Evolutionary conservation across 2,797 vertebrate species (phyloP), one percentile per base, ranked within the genome.

Genomic region (Brachymystax lenok): DNA sequence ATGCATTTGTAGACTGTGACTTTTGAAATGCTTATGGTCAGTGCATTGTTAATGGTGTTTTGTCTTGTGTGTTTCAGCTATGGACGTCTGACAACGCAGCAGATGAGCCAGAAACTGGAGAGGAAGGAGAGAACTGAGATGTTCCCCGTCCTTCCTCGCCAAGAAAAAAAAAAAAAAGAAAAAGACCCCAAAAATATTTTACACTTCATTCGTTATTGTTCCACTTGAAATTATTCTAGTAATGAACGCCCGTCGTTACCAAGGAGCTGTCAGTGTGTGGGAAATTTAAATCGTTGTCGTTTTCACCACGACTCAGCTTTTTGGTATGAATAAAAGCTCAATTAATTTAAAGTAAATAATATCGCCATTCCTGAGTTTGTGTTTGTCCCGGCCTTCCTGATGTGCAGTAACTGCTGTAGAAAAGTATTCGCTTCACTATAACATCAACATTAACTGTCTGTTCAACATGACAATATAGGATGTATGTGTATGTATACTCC

Each of bases 351-450:
- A 82, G 73, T 82, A 75, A 83, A 59, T 13, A 46, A 46, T 78
- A 82, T 93, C 74, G 94, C 90, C 93, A 93, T 94, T 93, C 92
- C 92, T 94, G 94, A 91, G 90, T 95, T 93, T 46, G 40, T 93
- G 92, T 96, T 93, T 93, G 93, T 86, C 93, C 89, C 91, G 88
- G 91, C 93, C 93, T 94, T 94, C 92, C 94, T 92, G 92, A 92
- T 95, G 95, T 96, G 94, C 94, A 88, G 94, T 95, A 94, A 94
- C 95, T 95, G 95, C 95, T 95, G 92, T 96, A 96, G 95, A 94
- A 95, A 95, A 95, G 94, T 96, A 95, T 96, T 96, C 93, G 94
- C 93, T 94, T 95, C 92, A 93, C 93, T 92, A 5, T 93, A 46
- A 46, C 40, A 46, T 46, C 40, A 93, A 90, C 91, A 88, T 89